Evolutionary conservation across 2,113 vertebrate species (phyloP), one percentile per base, ranked within the genome.

Genomic region (Suncus etruscus): DNA sequence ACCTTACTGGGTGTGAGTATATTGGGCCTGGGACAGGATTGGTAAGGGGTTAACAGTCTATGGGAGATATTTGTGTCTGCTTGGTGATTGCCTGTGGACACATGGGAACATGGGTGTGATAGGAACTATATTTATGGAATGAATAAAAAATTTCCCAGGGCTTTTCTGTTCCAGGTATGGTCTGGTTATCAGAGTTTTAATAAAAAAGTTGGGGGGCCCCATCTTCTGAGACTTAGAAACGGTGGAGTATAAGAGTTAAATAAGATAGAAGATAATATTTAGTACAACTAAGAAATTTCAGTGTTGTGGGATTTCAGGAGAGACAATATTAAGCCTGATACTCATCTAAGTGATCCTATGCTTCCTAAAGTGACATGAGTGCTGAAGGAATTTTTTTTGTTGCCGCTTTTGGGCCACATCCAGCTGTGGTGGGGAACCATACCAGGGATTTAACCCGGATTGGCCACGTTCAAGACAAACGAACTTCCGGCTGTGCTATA

Each of bases 1-100:
- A 96, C 93, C 82, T 96, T 91, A 95, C 51, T 87, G 83, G 86
- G 76, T 94, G 84, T 96, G 81, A 95, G 29, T 96, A 76, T 94
- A 79, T 94, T 94, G 91, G 87, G 51, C 75, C 51, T 94, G 92
- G 92, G 91, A 51, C 31, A 82, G 75, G 83, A 80, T 58, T 92
- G 92, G 39, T 39, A 39, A 54, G 81, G 92, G 76, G 29, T 76
- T 69, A 88, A 81, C 8, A 83, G 61, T n/a, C 45, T 51, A 68
- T 81, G 32, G 86, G 90, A 86, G 24, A 22, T 91, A 70, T 66
- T 50, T 84, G 1, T 80, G 58, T 68, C 24, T 95, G 58, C 63
- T 82, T 89, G 72, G 72, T 77, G 79, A 80, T 82, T 91, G 32
- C 14, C 22, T 70, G 8, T 84, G 85, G 70, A 87, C 84, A 93